Evolutionary conservation across 2,113 vertebrate species (phyloP).

Genomic region (Colistium nudipinnis): DNA sequence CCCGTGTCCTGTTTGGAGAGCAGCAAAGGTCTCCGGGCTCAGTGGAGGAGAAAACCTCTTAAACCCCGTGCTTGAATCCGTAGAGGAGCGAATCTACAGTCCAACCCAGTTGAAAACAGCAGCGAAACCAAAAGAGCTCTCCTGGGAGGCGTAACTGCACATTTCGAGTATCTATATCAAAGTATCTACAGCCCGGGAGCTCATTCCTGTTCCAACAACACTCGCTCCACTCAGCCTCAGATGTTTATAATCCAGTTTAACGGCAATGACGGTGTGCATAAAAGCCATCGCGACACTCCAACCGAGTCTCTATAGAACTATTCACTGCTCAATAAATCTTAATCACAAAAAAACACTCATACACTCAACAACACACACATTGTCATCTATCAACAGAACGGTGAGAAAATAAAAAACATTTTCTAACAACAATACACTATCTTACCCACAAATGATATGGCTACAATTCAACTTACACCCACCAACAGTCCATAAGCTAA

Average conservation of each 20-base stretch:
- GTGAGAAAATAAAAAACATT: too few species aligned
- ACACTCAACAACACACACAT: background rate
- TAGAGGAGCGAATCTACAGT: background rate
- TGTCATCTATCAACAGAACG: too few species aligned
- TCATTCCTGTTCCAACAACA: background rate
- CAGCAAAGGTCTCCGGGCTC: slow-evolving; percentile 6
- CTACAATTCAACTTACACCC: too few species aligned
- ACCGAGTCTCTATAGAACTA: background rate
- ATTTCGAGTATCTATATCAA: background rate
- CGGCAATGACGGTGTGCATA: background rate
- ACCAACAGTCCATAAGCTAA: too few species aligned
- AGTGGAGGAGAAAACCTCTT: slow-evolving; percentile 23
- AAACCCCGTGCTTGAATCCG: slow-evolving; percentile 6
- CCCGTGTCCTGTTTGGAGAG: slow-evolving; percentile 26
- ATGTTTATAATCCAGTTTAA: background rate
- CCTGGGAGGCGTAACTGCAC: background rate
- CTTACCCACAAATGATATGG: too few species aligned
- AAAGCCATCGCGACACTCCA: background rate
- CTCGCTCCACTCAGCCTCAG: background rate
- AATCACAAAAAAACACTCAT: too few species aligned
- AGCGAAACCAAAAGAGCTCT: slow-evolving; percentile 22
- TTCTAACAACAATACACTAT: too few species aligned
- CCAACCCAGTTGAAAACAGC: background rate
- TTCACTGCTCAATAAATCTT: background rate
- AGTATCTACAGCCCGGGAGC: background rate